phyloP scores from a whole-genome alignment of 2,888 invertebrate species.

The Pachycephus smyrnensis region DNA sequence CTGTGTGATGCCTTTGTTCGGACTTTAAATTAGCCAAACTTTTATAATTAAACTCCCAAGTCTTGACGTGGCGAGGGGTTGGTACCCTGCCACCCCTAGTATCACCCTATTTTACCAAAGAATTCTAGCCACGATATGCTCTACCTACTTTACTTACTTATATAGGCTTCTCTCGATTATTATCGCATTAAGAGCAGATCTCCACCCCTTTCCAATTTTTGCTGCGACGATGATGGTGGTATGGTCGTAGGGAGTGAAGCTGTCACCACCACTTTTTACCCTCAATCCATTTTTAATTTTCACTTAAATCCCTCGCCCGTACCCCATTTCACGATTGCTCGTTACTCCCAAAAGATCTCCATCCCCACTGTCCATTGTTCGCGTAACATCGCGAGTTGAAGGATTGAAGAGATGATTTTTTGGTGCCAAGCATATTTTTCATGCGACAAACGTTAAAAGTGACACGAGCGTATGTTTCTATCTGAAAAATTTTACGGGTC shows the following conservation, averaged over 20 bases:
- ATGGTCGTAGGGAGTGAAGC: background rate
- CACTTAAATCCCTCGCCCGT: background rate
- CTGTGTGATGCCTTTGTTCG: too few relatives aligned
- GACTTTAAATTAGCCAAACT: background rate
- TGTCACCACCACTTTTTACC: background rate
- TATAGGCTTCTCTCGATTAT: background rate
- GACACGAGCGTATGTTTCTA: too few relatives aligned
- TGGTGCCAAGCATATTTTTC: background rate
- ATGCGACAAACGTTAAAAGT: background rate
- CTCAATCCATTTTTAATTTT: background rate
- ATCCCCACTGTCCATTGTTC: background rate
- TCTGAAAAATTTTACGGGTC: background rate
- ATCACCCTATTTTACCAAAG: background rate
- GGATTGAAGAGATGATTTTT: fast-evolving
- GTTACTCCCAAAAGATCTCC: background rate
- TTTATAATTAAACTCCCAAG: background rate
- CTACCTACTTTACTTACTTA: background rate
- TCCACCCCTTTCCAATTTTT: background rate
- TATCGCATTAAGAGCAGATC: background rate
- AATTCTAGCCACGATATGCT: background rate
- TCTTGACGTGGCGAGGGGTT: background rate
- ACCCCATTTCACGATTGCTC: background rate
- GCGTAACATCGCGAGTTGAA: background rate
- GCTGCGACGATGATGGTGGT: background rate
- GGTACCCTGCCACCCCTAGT: background rate